These are phyloP conservation scores for Sminthopsis crassicaudata DNA, from an alignment of 2,113 vertebrate genomes.

Conservation along the genomic window DNA sequence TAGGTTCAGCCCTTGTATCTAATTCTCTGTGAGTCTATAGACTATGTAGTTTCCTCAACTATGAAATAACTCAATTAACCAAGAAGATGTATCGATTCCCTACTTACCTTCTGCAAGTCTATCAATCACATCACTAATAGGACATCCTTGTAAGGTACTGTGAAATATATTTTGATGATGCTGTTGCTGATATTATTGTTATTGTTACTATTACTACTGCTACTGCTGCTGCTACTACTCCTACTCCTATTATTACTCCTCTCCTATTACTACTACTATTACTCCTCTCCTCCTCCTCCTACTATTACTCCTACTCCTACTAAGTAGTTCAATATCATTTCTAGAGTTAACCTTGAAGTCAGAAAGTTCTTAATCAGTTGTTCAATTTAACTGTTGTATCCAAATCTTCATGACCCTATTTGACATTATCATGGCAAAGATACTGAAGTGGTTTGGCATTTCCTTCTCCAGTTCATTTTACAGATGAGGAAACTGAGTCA, in stretches of 20 bases:
- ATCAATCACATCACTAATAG: not conserved
- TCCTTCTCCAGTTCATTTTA: not conserved
- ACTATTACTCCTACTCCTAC: not conserved
- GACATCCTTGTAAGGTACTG: not conserved
- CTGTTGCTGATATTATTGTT: not conserved
- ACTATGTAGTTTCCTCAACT: not conserved
- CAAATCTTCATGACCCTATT: not conserved
- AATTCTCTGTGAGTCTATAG: not conserved
- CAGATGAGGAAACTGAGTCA: not conserved
- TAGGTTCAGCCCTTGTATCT: not conserved
- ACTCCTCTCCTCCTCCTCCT: too few species aligned
- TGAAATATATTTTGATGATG: constrained; percentile 25
- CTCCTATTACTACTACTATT: too few species aligned
- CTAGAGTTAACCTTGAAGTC: not conserved
- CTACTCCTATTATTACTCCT: too few species aligned
- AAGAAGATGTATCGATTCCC: not conserved
- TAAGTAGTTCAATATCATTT: not conserved
- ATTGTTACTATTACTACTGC: not conserved
- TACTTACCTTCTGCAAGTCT: not conserved
- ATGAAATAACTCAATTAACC: not conserved
- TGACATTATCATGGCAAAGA: not conserved
- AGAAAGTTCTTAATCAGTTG: not conserved
- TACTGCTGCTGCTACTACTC: not conserved
- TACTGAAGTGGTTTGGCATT: not conserved
- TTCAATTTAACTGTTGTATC: not conserved